These are phyloP conservation scores for Idaea aversata DNA, from an alignment of 2,888 invertebrate genomes.

Conservation along the genomic window DNA sequence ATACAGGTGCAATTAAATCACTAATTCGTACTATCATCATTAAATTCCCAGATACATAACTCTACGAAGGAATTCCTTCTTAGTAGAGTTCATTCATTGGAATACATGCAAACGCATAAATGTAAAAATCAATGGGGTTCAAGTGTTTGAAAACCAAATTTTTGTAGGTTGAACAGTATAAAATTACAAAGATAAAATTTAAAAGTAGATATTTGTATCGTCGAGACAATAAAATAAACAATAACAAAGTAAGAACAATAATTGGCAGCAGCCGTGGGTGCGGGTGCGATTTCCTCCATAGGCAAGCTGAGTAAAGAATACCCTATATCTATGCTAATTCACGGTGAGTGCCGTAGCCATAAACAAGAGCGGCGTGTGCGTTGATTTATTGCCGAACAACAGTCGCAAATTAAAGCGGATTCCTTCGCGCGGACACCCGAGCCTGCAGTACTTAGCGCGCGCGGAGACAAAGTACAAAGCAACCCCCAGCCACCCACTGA, in stretches of 20 bases:
- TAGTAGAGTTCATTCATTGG: too few species aligned
- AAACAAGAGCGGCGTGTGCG: constrained; percentile 28
- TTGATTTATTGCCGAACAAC: constrained; percentile 74
- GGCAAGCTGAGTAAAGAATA: background rate
- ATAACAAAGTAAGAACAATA: background rate
- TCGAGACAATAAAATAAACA: background rate
- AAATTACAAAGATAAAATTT: background rate
- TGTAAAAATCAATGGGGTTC: too few species aligned
- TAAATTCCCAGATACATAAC: too few species aligned
- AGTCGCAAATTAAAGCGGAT: constrained; percentile 75
- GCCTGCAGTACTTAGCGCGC: constrained; percentile 72
- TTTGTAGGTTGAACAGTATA: background rate
- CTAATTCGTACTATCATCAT: too few species aligned
- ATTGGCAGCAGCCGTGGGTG: background rate
- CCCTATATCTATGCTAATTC: constrained; percentile 1
- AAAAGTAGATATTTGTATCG: background rate
- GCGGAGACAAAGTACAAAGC: constrained; percentile 79
- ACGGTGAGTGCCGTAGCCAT: background rate
- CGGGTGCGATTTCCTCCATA: background rate
- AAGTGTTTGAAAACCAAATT: too few species aligned
- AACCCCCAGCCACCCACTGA: constrained; percentile 78
- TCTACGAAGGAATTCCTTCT: too few species aligned
- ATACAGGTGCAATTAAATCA: too few species aligned
- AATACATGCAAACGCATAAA: too few species aligned
- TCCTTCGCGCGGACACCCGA: constrained; percentile 68